Conservation (phyloP, 2,113 vertebrate species). For the Eclectus roratus region DNA sequence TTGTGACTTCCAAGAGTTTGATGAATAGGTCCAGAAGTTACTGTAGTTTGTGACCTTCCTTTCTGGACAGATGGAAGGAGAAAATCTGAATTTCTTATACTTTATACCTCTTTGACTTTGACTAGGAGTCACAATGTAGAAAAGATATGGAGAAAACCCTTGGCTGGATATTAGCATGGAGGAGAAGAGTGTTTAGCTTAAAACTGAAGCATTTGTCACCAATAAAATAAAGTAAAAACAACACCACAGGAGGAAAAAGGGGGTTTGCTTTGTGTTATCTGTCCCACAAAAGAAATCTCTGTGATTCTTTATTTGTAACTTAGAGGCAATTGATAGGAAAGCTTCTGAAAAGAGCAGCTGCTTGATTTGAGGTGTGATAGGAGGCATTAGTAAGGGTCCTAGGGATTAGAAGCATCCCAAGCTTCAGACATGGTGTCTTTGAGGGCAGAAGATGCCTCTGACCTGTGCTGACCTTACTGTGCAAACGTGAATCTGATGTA, state of each 20-base stretch:
- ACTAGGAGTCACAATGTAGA: neutral
- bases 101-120: conserved; percentile 5
- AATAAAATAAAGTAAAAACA: neutral
- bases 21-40: conserved; percentile 63
- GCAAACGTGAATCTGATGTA: neutral
- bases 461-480: neutral
- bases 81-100: conserved; percentile 44
- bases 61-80: conserved; percentile 46
- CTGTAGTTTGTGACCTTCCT: conserved; percentile 59
- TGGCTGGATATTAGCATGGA: neutral
- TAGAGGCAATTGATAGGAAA: neutral
- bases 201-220: neutral
- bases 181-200: neutral
- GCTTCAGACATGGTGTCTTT: neutral
- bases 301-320: neutral
- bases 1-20: conserved; percentile 61
- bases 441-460: neutral
- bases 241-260: neutral
- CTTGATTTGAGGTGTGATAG: neutral
- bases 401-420: neutral
- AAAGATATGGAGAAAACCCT: neutral
- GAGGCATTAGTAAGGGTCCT: neutral
- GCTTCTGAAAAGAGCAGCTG: neutral
- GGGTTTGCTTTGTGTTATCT: neutral
- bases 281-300: neutral